Percentiles rank a stretch among this genome's conserved stretches.
phyloP scores from a whole-genome alignment of 2,888 invertebrate species.

The Torymus tubicola region DNA sequence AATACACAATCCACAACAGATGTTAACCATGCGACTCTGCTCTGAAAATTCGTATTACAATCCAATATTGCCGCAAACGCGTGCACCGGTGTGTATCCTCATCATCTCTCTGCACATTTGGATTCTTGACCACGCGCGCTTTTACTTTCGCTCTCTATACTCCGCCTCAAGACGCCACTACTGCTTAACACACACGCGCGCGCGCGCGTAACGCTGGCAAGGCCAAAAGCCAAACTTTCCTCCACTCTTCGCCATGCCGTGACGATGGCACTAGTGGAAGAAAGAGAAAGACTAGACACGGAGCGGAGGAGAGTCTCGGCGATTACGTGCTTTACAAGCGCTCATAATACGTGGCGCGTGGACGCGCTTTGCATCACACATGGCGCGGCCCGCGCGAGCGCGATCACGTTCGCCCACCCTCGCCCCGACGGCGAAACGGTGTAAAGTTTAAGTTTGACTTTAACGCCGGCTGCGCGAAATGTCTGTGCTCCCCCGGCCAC shows the following conservation, averaged over 20 bases:
- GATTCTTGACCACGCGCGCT: slow-evolving; percentile 56
- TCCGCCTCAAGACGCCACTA: too few species aligned
- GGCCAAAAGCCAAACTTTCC: too few species aligned
- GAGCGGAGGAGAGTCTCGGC: slow-evolving; percentile 42
- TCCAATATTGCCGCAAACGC: slow-evolving; percentile 27
- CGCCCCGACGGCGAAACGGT: slow-evolving; percentile 59
- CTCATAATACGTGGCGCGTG: slow-evolving; percentile 65
- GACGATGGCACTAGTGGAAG: too few species aligned
- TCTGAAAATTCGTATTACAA: slow-evolving; percentile 35
- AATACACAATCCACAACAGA: slow-evolving; percentile 23
- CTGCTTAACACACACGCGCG: too few species aligned
- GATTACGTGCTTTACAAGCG: slow-evolving; percentile 68
- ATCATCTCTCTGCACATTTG: slow-evolving; percentile 15
- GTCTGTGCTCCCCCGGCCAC: slow-evolving; percentile 63
- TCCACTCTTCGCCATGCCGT: too few species aligned
- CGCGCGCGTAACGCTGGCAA: too few species aligned
- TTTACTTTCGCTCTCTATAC: background rate
- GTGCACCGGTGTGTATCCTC: background rate
- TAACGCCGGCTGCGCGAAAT: slow-evolving; percentile 75
- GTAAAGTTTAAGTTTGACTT: slow-evolving; percentile 74
- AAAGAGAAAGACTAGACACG: background rate
- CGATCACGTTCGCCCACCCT: slow-evolving; percentile 64
- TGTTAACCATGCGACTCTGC: slow-evolving; percentile 10
- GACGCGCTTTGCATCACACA: slow-evolving; percentile 70
- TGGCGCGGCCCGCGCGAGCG: slow-evolving; percentile 63